Evolutionary conservation across 2,888 invertebrate species (phyloP).

Genomic region (Terebella lapidaria): DNA sequence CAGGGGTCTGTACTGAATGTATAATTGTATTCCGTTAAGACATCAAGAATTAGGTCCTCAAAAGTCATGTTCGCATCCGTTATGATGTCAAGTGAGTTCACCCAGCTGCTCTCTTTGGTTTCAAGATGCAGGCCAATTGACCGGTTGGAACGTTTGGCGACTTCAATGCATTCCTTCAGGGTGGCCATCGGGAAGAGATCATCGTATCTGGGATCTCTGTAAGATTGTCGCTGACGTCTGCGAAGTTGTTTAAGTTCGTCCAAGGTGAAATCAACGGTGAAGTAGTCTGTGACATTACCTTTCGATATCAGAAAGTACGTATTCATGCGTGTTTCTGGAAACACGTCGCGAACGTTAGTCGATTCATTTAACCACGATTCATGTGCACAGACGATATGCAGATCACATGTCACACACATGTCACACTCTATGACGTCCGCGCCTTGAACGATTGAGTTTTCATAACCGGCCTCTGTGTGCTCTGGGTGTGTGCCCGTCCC

Average conservation of each 20-base stretch:
- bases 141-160: constrained; percentile 15
- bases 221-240: constrained; percentile 11
- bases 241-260: constrained; percentile 20
- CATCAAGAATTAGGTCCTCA: constrained; percentile 22
- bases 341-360: constrained; percentile 21
- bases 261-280: constrained; percentile 27
- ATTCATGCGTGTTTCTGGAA: constrained; percentile 3
- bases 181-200: constrained; percentile 17
- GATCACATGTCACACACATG: constrained; percentile 23
- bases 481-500: constrained; percentile 25
- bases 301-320: constrained; percentile 12
- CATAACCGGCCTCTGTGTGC: constrained; percentile 23
- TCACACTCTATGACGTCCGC: constrained; percentile 31
- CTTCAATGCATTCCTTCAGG: constrained; percentile 20
- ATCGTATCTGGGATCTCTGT: constrained; percentile 20
- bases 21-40: constrained; percentile 16
- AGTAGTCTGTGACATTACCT: constrained; percentile 19
- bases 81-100: constrained; percentile 19
- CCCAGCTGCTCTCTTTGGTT: constrained; percentile 21
- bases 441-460: constrained; percentile 24
- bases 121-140: constrained; percentile 24
- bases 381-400: constrained; percentile 23
- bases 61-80: constrained; percentile 15
- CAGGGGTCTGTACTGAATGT: constrained; percentile 11
- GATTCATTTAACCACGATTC: constrained; percentile 22